Conservation (phyloP, 2,113 vertebrate species). For the Salvelinus fontinalis region DNA sequence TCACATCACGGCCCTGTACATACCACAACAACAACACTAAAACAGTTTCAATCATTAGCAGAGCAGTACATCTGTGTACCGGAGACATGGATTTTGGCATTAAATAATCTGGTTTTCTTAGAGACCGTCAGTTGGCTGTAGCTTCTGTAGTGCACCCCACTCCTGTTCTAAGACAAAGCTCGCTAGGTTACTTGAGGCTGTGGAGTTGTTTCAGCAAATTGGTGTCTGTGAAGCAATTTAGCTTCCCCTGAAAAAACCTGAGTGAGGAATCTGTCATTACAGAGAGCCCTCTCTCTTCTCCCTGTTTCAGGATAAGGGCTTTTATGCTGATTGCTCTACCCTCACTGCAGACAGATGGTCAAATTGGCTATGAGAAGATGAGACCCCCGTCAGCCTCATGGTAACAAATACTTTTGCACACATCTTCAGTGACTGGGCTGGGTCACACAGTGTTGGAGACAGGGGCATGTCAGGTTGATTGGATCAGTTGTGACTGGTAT, state of each 20-base stretch:
- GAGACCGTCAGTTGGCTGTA: neutral
- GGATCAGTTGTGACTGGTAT: neutral
- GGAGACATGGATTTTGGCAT: neutral
- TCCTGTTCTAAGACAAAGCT: too few species aligned
- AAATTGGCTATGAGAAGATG: constrained; percentile 3
- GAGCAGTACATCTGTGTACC: neutral
- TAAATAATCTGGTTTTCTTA: neutral
- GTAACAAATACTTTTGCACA: neutral
- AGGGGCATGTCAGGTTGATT: too few species aligned
- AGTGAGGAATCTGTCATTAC: constrained; percentile 8
- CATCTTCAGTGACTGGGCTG: neutral
- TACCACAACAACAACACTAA: neutral
- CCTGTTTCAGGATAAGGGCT: neutral
- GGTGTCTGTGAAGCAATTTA: constrained; percentile 4
- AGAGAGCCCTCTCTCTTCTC: neutral
- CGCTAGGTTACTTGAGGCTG: neutral
- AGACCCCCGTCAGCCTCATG: neutral
- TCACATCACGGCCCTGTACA: neutral
- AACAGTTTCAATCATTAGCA: too few species aligned
- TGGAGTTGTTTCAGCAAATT: constrained; percentile 13
- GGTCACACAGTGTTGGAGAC: neutral
- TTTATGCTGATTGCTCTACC: neutral
- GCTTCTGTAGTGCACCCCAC: neutral
- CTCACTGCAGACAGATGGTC: constrained; percentile 1
- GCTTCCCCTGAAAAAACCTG: neutral